Base-by-base conservation (phyloP, 1,140 invertebrate species). In the Dryas iulia region DNA sequence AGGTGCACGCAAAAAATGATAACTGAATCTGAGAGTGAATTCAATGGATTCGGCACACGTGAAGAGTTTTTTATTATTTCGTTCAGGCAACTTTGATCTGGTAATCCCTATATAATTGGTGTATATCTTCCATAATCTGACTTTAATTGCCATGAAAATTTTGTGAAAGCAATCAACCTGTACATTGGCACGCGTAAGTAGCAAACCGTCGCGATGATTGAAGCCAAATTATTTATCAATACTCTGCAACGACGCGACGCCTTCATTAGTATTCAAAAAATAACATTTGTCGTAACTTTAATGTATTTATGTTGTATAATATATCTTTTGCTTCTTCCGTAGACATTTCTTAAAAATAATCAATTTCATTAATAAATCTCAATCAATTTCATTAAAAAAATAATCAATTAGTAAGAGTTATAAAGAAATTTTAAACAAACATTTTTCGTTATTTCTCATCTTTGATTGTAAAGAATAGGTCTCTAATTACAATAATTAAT, bases 221-320 rank as follows among this genome's bases (percentile, higher is more conserved):
- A 78, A 79, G 83, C 84, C 84, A 87, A 85, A 81, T 76, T 73
- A 81, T 82, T 83, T 73, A 73, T 84, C 81, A 82, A 81, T 81
- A 81, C 72, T 62, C 60, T 71, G 68, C 66, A 69, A 66, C 59
- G 65, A 47, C 39, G 21, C 59, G 65, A 47, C 39, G 21, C 39
- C 18, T 47, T 47, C 35, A 39, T 39, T 39, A 39, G 14, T 39
- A 14, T 39, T 5, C 14, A 21, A 47, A 47, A 47, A 47, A 47
- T 47, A 11, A 47, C 6, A 47, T 47, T 47, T 39, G 35, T 39
- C 35, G 14, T 39, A 39, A 39, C 35, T 39, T 39, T 47, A 18
- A 39, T 47, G 14, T 47, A 11, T 18, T 47, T 39, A 39, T 7
- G 12, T 39, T 2, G n/a, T 4, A 12, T 6, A 18, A 7, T 39